A percentile compares a stretch with the other conserved stretches of the same genome.
Conservation (phyloP, 1,140 invertebrate species). For the Papilio glaucus region DNA sequence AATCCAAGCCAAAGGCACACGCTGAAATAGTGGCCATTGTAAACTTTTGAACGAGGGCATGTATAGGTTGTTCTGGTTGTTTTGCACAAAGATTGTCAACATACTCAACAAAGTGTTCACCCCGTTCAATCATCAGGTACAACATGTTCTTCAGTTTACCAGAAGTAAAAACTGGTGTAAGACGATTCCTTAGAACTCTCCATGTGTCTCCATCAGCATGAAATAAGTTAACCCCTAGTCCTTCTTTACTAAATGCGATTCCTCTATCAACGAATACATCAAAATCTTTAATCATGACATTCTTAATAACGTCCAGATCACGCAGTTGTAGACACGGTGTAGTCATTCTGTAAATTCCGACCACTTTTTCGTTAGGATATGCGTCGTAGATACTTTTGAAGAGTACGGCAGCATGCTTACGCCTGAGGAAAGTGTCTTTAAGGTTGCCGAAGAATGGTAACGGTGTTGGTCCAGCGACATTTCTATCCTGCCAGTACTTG, state of each 20-base stretch:
- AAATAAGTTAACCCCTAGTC: constrained; percentile 76
- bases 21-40: constrained; percentile 80
- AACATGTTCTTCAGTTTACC: constrained; percentile 85
- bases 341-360: constrained; percentile 64
- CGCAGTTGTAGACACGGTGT: constrained; percentile 81
- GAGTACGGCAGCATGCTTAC: constrained; percentile 42
- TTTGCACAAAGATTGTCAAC: constrained; percentile 46
- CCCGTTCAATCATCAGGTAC: constrained; percentile 62
- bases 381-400: constrained; percentile 51
- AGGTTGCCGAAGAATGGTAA: constrained; percentile 50
- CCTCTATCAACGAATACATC: constrained; percentile 81
- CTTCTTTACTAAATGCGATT: constrained; percentile 78
- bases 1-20: constrained; percentile 84
- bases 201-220: constrained; percentile 81
- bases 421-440: constrained; percentile 43
- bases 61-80: constrained; percentile 63
- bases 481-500: constrained; percentile 50
- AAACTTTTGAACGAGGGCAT: constrained; percentile 70
- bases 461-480: constrained; percentile 47
- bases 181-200: constrained; percentile 81
- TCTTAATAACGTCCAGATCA: constrained; percentile 85
- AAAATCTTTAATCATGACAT: constrained; percentile 85
- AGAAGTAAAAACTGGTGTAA: constrained; percentile 85
- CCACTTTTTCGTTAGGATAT: constrained; percentile 58
- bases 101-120: constrained; percentile 59